Evolutionary conservation across 2,888 invertebrate species (phyloP).

Genomic region (Hemistola chrysoprasaria): DNA sequence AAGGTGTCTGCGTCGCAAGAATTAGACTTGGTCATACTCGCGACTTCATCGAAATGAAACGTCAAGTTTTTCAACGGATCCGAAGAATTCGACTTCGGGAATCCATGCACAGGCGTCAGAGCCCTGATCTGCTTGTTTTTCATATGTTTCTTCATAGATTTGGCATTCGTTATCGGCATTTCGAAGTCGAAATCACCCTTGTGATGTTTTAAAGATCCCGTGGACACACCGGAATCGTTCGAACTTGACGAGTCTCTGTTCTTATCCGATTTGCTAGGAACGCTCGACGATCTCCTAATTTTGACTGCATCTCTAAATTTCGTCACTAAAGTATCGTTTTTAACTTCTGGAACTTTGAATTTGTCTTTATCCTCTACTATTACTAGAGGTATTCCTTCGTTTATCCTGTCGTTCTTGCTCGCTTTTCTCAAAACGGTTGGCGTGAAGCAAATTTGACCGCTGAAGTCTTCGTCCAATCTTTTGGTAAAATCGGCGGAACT

Average conservation of each 20-base stretch:
- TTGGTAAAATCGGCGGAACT: conserved; percentile 85
- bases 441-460: conserved; percentile 64
- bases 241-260: conserved; percentile 87
- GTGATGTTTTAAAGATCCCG: conserved; percentile 84
- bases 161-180: conserved; percentile 73
- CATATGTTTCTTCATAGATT: conserved; percentile 68
- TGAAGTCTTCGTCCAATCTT: conserved; percentile 74
- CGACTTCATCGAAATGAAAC: conserved; percentile 84
- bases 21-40: conserved; percentile 82
- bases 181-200: conserved; percentile 85
- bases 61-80: conserved; percentile 84
- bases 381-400: conserved; percentile 47
- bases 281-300: conserved; percentile 85
- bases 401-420: conserved; percentile 62
- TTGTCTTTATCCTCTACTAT: conserved; percentile 52
- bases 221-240: conserved; percentile 87
- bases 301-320: conserved; percentile 82
- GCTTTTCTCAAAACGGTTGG: conserved; percentile 69
- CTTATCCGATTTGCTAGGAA: conserved; percentile 86
- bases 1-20: conserved; percentile 85
- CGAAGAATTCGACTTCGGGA: conserved; percentile 84
- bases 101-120: conserved; percentile 76
- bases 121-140: conserved; percentile 72
- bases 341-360: conserved; percentile 70
- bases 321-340: conserved; percentile 67